phyloP scores from a whole-genome alignment of 2,888 invertebrate genomes.

The Gerris lacustris region DNA sequence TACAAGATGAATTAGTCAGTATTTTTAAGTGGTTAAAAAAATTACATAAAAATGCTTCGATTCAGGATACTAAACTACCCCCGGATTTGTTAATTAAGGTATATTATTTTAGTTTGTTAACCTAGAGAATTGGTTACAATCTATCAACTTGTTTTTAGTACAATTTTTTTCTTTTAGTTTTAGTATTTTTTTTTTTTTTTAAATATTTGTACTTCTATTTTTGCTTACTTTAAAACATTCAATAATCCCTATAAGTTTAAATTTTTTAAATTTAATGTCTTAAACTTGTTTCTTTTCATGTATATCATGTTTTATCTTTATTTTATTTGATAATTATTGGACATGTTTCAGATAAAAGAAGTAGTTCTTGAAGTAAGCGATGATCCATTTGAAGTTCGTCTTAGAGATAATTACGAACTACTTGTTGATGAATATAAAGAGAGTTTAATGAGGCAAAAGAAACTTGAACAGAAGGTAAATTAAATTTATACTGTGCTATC shows the following conservation, averaged over 20 bases:
- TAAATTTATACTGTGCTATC: not conserved
- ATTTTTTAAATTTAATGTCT: too few species aligned
- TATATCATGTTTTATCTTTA: too few species aligned
- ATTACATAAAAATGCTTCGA: slow-evolving; percentile 47
- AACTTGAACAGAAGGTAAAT: slow-evolving; percentile 71
- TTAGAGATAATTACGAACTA: slow-evolving; percentile 89
- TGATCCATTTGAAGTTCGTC: slow-evolving; percentile 94
- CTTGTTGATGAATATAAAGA: slow-evolving; percentile 92
- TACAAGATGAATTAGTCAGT: slow-evolving; percentile 79
- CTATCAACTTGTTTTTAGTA: too few species aligned
- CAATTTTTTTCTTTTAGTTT: too few species aligned
- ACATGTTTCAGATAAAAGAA: slow-evolving; percentile 56
- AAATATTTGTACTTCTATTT: too few species aligned
- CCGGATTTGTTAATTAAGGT: slow-evolving; percentile 82
- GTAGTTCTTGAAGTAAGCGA: slow-evolving; percentile 87
- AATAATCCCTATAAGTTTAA: too few species aligned
- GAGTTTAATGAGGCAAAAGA: slow-evolving; percentile 73
- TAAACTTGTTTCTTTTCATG: too few species aligned
- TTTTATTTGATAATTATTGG: not conserved
- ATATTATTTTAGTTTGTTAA: slow-evolving; percentile 21
- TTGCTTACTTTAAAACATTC: too few species aligned
- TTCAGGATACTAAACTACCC: slow-evolving; percentile 52
- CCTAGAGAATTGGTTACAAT: not conserved
- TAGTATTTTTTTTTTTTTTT: too few species aligned
- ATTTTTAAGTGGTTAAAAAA: slow-evolving; percentile 87